Evolutionary conservation across 2,888 invertebrate species (phyloP), one percentile per base, ranked within the genome.

Genomic region (Eristalinus sepulchralis): DNA sequence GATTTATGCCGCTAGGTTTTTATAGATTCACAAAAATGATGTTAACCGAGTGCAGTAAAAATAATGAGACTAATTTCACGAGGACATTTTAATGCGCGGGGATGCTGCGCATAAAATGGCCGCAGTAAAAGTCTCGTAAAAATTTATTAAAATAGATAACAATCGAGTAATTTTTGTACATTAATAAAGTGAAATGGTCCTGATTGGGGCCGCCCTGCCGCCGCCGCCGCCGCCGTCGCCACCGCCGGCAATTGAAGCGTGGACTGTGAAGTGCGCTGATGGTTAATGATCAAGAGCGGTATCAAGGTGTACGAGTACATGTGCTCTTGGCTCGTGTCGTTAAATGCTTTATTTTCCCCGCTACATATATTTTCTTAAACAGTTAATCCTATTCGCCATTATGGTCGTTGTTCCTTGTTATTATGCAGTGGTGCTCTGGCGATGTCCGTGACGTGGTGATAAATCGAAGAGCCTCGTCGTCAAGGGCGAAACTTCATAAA

Each of bases 41-140:
- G 60, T 73, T 68, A 78, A 78, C 68, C 68, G 11, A 39, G 64
- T 64, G 83, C 67, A 64, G 79, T 83, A 68, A 78, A 83, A 83
- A 73, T 75, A 78, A 78, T 79, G 64, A 72, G 62, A 55, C 77
- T 77, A 77, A 77, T 77, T 77, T 77, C 60, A 62, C 27, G 55
- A 34, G 24, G 68, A 62, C 68, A 62, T 33, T 55, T 77, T 76
- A 60, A 67, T 60, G 67, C 33, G 10, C 11, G 11, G 53, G 20
- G 24, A 27, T 47, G 47, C 24, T 77, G 34, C 77, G 68, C 62
- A 77, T 77, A 68, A 77, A 77, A 77, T 77, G 62, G 53, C 62
- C 53, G 62, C 63, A 34, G 77, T 77, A 70, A 77, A 77, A 77
- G 31, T 27, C 36, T 36, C 24, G 20, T 77, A 39, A 70, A 77